phyloP scores from a whole-genome alignment of 2,888 invertebrate genomes.

The Cyrtodaria siliqua region DNA sequence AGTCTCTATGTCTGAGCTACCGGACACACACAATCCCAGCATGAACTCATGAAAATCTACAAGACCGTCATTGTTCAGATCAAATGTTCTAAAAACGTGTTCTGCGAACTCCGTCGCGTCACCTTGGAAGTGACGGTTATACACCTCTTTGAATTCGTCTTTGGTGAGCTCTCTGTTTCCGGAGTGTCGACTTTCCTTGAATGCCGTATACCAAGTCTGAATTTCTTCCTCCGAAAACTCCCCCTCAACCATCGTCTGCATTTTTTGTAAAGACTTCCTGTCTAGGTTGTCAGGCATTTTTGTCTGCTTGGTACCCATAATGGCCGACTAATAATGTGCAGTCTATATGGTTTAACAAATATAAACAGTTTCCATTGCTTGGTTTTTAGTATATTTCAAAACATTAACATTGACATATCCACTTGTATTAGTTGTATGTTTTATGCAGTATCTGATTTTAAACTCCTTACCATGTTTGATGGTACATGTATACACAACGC shows the following conservation, averaged over 20 bases:
- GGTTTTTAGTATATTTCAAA: no score
- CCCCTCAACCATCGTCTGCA: conserved; percentile 35
- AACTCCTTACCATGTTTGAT: no score
- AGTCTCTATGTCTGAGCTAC: conserved; percentile 57
- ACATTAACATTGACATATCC: no score
- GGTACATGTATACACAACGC: no score
- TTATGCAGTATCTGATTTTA: no score
- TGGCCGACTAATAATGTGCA: no score
- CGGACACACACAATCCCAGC: conserved; percentile 62
- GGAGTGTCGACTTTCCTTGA: conserved; percentile 40
- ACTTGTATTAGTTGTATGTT: no score
- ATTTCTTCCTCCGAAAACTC: conserved; percentile 55
- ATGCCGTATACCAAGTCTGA: conserved; percentile 47
- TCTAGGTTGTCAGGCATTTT: conserved; percentile 33
- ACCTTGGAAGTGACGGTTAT: conserved; percentile 55
- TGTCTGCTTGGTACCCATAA: conserved; percentile 42
- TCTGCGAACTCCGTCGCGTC: conserved; percentile 66
- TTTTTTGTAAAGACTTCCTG: conserved; percentile 37
- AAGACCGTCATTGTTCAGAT: conserved; percentile 58
- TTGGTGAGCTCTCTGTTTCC: conserved; percentile 54
- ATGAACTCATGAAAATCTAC: conserved; percentile 69
- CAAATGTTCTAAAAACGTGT: conserved; percentile 70
- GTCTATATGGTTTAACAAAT: no score
- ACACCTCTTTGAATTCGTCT: conserved; percentile 64
- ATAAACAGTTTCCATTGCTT: no score